Evolutionary conservation across 2,113 vertebrate species (phyloP).

Genomic region (Monopterus albus): DNA sequence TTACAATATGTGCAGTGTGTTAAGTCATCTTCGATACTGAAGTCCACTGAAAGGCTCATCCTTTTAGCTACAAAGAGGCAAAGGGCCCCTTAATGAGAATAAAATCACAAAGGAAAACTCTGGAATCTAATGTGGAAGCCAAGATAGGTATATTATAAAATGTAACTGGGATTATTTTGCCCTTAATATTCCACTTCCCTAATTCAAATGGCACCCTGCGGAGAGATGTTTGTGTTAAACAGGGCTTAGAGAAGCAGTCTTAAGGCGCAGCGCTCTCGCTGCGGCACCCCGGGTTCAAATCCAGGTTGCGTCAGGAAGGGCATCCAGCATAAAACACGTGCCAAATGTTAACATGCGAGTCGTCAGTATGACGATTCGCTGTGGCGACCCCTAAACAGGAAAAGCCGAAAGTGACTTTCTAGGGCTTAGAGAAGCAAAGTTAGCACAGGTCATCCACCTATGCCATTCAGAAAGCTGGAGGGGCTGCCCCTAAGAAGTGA

Average conservation of each 20-base stretch:
- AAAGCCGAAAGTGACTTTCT: too few species aligned
- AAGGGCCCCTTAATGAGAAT: background rate
- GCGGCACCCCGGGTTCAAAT: too few species aligned
- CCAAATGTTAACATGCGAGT: too few species aligned
- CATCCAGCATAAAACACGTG: too few species aligned
- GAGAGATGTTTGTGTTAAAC: conserved; percentile 14
- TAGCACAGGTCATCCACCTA: conserved; percentile 41
- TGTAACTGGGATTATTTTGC: conserved; percentile 18
- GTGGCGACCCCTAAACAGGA: too few species aligned
- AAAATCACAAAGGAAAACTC: conserved; percentile 11
- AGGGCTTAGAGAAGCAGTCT: conserved; percentile 2
- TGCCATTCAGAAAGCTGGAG: conserved; percentile 5
- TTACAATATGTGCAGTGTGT: background rate
- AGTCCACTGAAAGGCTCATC: background rate
- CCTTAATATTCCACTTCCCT: background rate
- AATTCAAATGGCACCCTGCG: conserved; percentile 18
- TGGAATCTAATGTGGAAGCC: background rate
- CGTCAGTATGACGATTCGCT: too few species aligned
- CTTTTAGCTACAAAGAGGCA: conserved; percentile 15
- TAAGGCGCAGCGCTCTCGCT: too few species aligned
- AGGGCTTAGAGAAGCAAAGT: conserved; percentile 16
- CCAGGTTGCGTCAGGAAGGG: too few species aligned
- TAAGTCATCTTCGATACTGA: background rate
- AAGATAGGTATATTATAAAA: conserved; percentile 18
- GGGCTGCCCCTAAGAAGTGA: background rate